Conservation (phyloP, 2,888 invertebrate species). For the Thecophora atra region DNA sequence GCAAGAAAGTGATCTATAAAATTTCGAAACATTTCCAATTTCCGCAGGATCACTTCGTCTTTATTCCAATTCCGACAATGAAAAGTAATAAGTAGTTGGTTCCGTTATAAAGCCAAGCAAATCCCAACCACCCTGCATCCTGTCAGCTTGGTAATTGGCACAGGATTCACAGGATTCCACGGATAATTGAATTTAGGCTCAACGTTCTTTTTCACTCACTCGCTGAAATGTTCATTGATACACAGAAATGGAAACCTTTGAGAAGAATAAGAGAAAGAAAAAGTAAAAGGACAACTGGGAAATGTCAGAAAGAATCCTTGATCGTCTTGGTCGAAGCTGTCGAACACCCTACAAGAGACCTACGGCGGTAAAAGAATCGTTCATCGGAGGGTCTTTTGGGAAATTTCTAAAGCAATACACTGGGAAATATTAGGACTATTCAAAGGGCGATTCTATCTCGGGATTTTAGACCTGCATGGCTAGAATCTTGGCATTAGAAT, state of each 20-base stretch:
- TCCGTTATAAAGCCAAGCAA: background rate
- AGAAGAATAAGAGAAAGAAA: slow-evolving; percentile 45
- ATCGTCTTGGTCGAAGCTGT: background rate
- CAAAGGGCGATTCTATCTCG: too few species aligned
- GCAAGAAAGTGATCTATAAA: background rate
- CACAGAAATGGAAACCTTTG: background rate
- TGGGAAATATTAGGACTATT: too few species aligned
- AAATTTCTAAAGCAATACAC: too few species aligned
- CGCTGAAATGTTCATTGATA: slow-evolving; percentile 19
- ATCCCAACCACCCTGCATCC: background rate
- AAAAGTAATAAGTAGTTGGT: background rate
- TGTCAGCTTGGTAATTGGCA: slow-evolving; percentile 43
- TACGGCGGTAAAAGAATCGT: too few species aligned
- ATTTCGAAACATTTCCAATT: slow-evolving; percentile 2
- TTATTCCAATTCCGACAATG: background rate
- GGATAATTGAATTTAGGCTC: slow-evolving; percentile 49
- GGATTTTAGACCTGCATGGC: too few species aligned
- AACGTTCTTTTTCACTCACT: slow-evolving; percentile 2
- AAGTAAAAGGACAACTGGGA: slow-evolving; percentile 50
- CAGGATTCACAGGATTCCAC: slow-evolving; percentile 45
- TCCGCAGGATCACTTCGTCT: background rate
- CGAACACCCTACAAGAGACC: slow-evolving; percentile 10
- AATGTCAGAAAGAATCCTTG: slow-evolving; percentile 16
- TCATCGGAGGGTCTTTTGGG: too few species aligned
- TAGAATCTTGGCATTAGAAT: too few species aligned